A percentile compares a stretch with the other conserved stretches of the same genome.
Evolutionary conservation across 2,113 vertebrate species (phyloP).

Genomic region (Rhinolophus ferrumequinum): DNA sequence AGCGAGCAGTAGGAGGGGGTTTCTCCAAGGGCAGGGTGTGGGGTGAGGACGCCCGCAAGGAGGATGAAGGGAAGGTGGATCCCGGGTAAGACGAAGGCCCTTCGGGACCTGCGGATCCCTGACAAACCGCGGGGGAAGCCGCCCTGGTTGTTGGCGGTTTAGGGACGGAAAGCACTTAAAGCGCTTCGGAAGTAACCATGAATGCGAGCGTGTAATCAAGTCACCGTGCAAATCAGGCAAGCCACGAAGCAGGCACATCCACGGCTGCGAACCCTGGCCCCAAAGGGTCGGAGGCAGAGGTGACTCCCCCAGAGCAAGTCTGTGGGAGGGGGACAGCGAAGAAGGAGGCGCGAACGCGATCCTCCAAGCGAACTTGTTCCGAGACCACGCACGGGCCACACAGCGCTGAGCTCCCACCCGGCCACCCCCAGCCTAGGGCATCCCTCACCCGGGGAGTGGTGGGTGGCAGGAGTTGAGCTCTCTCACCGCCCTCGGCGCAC

Average conservation of each 20-base stretch:
- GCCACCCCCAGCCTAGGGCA: slow-evolving; percentile 37
- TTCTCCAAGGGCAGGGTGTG: slow-evolving; percentile 22
- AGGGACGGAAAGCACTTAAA: slow-evolving; percentile 85
- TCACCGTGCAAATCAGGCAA: slow-evolving; percentile 88
- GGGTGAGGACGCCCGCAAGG: background rate
- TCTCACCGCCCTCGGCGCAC: slow-evolving; percentile 52
- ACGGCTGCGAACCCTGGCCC: slow-evolving; percentile 58
- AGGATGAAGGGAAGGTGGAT: slow-evolving; percentile 57
- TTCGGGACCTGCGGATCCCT: slow-evolving; percentile 69
- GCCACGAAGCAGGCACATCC: slow-evolving; percentile 87
- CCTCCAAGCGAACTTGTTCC: background rate
- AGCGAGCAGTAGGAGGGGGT: background rate
- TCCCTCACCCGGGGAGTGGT: slow-evolving; percentile 27
- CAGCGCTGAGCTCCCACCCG: slow-evolving; percentile 45
- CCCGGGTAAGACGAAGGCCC: slow-evolving; percentile 76
- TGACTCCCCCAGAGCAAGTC: slow-evolving; percentile 46
- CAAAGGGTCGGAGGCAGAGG: slow-evolving; percentile 42
- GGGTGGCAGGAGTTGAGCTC: slow-evolving; percentile 34
- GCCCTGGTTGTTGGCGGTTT: slow-evolving; percentile 75
- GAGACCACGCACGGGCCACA: background rate
- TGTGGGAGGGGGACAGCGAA: background rate
- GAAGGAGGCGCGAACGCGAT: slow-evolving; percentile 4
- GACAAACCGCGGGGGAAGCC: slow-evolving; percentile 76
- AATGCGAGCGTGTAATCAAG: slow-evolving; percentile 88
- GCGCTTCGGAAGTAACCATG: slow-evolving; percentile 89